Evolutionary conservation across 2,888 invertebrate species (phyloP).

Genomic region (Nomada ruficornis): DNA sequence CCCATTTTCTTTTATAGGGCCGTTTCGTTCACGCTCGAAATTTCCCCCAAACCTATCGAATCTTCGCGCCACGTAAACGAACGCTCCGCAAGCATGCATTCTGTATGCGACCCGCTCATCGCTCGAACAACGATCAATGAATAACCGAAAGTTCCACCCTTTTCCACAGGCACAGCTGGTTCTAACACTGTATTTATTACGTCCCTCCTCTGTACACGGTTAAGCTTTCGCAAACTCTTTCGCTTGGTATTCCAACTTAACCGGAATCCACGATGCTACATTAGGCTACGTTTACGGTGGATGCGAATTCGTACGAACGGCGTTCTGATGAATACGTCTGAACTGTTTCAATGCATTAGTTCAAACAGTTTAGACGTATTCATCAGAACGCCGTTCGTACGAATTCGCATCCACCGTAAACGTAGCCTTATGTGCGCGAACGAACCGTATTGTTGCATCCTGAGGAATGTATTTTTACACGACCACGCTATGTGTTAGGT

Average conservation of each 20-base stretch:
- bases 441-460: slow-evolving; percentile 15
- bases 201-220: not conserved
- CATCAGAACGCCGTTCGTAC: too few species aligned
- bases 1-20: slow-evolving; percentile 6
- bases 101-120: slow-evolving; percentile 5
- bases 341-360: too few species aligned
- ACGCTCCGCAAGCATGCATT: slow-evolving; percentile 39
- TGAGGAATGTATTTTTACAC: not conserved
- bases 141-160: slow-evolving; percentile 31
- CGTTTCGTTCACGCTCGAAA: slow-evolving; percentile 1
- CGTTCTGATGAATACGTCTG: too few species aligned
- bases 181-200: slow-evolving; percentile 46
- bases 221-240: slow-evolving; percentile 37
- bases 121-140: slow-evolving; percentile 48
- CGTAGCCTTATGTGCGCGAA: slow-evolving; percentile 10
- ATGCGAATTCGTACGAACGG: too few species aligned
- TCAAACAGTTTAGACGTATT: too few species aligned
- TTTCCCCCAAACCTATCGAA: slow-evolving; percentile 33
- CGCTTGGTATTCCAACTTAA: slow-evolving; percentile 7
- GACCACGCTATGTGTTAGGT: not conserved
- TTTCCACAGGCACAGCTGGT: slow-evolving; percentile 21
- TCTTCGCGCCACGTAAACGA: slow-evolving; percentile 23
- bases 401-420: too few species aligned
- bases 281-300: too few species aligned
- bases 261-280: slow-evolving; percentile 7